A percentile compares a stretch with the other conserved stretches of the same genome.
These are phyloP conservation scores for Tamias sibiricus DNA, from an alignment of 2,113 vertebrate genomes.

Conservation along the genomic window DNA sequence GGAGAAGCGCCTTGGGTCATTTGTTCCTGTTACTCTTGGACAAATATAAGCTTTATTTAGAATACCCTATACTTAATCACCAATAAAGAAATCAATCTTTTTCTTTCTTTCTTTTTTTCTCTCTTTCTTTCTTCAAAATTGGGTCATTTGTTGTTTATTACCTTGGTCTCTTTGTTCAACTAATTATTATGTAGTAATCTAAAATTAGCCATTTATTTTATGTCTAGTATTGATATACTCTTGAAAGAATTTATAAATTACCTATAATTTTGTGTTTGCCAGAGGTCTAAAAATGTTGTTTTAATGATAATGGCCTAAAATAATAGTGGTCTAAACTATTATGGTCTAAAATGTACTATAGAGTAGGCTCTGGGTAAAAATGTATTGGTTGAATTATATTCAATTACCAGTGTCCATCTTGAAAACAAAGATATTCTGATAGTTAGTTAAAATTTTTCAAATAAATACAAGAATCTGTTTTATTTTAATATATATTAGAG, in stretches of 20 bases:
- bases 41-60: constrained; percentile 61
- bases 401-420: constrained; percentile 1
- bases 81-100: too few relatives aligned
- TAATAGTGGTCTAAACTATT: too few relatives aligned
- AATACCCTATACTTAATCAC: too few relatives aligned
- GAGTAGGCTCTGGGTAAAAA: constrained; percentile 36
- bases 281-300: background rate
- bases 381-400: constrained; percentile 5
- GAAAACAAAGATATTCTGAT: constrained; percentile 42
- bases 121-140: background rate
- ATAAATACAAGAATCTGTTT: background rate
- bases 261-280: background rate
- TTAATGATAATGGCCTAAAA: background rate
- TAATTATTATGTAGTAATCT: background rate
- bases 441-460: background rate
- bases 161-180: background rate
- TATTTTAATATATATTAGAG: constrained; percentile 28
- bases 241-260: constrained; percentile 10
- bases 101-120: background rate
- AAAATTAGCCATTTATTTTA: constrained; percentile 12
- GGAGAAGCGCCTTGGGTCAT: constrained; percentile 88
- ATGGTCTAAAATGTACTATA: background rate
- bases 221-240: background rate
- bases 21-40: constrained; percentile 85
- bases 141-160: background rate